Conservation (phyloP, 2,888 invertebrate genomes). For the Chesias legatella region DNA sequence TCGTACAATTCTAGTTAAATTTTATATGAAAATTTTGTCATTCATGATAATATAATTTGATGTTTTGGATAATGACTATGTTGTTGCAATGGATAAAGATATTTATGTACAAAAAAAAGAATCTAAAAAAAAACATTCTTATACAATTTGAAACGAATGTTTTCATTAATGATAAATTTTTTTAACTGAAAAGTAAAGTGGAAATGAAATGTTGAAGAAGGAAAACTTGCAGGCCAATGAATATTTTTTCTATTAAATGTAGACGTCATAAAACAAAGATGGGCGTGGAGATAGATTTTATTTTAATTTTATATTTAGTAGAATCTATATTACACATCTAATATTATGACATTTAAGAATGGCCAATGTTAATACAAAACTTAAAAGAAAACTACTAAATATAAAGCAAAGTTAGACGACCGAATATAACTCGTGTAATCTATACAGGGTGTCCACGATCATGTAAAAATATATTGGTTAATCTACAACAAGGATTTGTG, state of each 20-base stretch:
- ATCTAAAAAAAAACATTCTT: slow-evolving; percentile 32
- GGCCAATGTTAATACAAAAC: slow-evolving; percentile 61
- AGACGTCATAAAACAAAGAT: slow-evolving; percentile 48
- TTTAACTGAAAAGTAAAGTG: slow-evolving; percentile 31
- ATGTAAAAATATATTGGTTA: slow-evolving; percentile 27
- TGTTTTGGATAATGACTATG: slow-evolving; percentile 57
- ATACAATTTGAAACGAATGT: slow-evolving; percentile 40
- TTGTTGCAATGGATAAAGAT: slow-evolving; percentile 41
- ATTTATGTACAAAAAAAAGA: slow-evolving; percentile 60
- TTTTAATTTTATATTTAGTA: slow-evolving; percentile 53
- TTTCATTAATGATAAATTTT: no score
- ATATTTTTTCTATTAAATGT: no score
- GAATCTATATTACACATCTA: slow-evolving; percentile 71
- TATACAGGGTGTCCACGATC: slow-evolving; percentile 36
- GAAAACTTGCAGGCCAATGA: slow-evolving; percentile 14
- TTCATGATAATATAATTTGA: slow-evolving; percentile 37
- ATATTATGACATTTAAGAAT: slow-evolving; percentile 68
- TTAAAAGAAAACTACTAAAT: slow-evolving; percentile 54
- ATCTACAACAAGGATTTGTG: slow-evolving; percentile 45
- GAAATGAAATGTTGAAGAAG: slow-evolving; percentile 21
- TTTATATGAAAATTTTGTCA: slow-evolving; percentile 26
- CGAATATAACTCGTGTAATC: slow-evolving; percentile 42
- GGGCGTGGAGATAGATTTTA: slow-evolving; percentile 44
- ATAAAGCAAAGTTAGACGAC: slow-evolving; percentile 42
- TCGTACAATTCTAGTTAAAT: slow-evolving; percentile 33